Evolutionary conservation across 2,888 invertebrate genomes (phyloP), one percentile per base, ranked within the genome.

Genomic region (Aleiodes testaceus): DNA sequence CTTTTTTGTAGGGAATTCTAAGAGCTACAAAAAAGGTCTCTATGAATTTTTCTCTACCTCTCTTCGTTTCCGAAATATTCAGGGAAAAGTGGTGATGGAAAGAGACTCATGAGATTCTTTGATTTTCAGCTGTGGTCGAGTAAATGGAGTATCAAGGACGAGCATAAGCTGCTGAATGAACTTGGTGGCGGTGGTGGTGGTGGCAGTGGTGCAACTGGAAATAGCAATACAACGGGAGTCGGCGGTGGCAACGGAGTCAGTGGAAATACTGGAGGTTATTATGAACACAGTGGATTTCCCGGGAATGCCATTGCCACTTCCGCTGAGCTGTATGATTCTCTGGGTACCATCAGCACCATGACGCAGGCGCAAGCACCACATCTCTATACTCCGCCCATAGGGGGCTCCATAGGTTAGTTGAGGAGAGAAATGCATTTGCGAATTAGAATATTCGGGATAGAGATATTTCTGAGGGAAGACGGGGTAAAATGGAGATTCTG

Each of bases 91-190:
- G n/a, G n/a, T n/a, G n/a, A n/a, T n/a, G n/a, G n/a, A n/a, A n/a
- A n/a, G n/a, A n/a, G n/a, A n/a, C n/a, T 26, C 26, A 26, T 26
- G 26, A 26, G 3, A 5, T 26, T 26, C 26, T 26, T 26, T 0
- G 3, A 26, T 77, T 84, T 67, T 81, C 89, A 94, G 94, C 90
- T 94, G 76, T 95, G 95, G 91, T 94, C 96, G 77, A 92, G 92
- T 75, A 96, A 96, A 89, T 96, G 96, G 96, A 94, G 94, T 88
- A 93, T 96, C 84, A 96, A 96, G 88, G 96, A 96, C 88, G 95
- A 96, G 85, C 95, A 95, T 89, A 96, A 96, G 88, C 88, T 96
- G 65, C 89, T 96, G 75, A 95, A 95, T 61, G 96, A 96, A 87
- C 90, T 96, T 59, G 94, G 94, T 30, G 91, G 91, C 76, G 88